These are phyloP conservation scores for Drosophila prosaltans DNA, from an alignment of 1,140 invertebrate genomes.

Conservation along the genomic window DNA sequence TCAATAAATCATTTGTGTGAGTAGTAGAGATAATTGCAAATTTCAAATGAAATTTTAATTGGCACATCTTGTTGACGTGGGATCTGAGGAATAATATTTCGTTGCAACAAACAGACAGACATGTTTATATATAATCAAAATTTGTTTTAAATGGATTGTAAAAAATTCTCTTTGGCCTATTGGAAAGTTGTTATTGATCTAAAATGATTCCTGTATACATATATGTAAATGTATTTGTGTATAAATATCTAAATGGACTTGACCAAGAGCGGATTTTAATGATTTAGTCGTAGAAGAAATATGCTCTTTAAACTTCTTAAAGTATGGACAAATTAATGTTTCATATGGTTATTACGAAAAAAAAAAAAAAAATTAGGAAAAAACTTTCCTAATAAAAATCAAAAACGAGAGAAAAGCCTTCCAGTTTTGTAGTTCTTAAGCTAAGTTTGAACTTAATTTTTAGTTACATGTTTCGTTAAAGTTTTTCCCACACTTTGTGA, in stretches of 20 bases:
- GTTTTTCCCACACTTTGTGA: conserved; percentile 60
- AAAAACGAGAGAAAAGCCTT: not conserved
- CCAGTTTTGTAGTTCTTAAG: not conserved
- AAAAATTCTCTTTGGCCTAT: not conserved
- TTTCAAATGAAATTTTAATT: not conserved
- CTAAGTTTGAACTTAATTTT: conserved; percentile 2
- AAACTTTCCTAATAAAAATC: not conserved
- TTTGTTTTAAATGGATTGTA: not conserved
- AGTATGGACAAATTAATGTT: not conserved
- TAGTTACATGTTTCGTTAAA: not conserved
- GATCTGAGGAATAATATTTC: not conserved
- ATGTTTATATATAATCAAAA: not conserved
- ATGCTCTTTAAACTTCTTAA: not conserved
- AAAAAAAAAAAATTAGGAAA: not conserved
- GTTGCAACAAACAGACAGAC: conserved; percentile 1
- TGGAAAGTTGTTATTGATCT: too few relatives aligned
- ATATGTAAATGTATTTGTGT: too few relatives aligned
- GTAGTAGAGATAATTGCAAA: not conserved
- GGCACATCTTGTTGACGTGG: conserved; percentile 5
- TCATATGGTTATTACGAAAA: not conserved
- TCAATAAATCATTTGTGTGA: too few relatives aligned
- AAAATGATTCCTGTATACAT: too few relatives aligned
- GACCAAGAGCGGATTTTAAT: not conserved
- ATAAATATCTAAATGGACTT: not conserved
- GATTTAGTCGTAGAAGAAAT: not conserved